Conservation (phyloP, 2,113 vertebrate species). For the Microtus oregoni region DNA sequence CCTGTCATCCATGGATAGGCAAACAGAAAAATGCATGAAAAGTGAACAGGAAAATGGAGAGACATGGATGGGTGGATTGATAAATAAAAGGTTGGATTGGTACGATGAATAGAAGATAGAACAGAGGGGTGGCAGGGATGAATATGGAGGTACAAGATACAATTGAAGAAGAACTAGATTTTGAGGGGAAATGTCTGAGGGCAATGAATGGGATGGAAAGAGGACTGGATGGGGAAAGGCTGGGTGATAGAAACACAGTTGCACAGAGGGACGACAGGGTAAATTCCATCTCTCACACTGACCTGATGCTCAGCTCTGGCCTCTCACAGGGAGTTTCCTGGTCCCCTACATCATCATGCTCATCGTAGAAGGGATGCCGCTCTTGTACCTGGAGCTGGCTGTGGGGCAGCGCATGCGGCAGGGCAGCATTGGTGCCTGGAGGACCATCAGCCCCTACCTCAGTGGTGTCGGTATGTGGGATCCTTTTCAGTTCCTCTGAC, state of each 20-base stretch:
- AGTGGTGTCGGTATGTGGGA: too few species aligned
- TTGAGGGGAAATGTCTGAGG: background rate
- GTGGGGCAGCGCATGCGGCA: too few species aligned
- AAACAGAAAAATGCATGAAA: too few species aligned
- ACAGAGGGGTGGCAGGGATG: background rate
- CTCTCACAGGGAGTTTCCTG: slow-evolving; percentile 92
- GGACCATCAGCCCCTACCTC: too few species aligned
- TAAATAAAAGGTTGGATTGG: background rate
- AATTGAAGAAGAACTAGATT: background rate
- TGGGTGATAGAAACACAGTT: rapidly evolving
- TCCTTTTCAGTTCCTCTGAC: too few species aligned
- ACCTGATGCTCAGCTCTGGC: background rate
- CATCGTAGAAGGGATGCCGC: slow-evolving; percentile 92
- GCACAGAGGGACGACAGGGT: rapidly evolving
- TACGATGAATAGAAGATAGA: background rate
- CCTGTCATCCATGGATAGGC: background rate
- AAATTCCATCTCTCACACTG: rapidly evolving
- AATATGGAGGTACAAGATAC: background rate
- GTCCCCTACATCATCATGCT: slow-evolving; percentile 95
- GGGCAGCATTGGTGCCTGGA: too few species aligned
- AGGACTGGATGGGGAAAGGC: background rate
- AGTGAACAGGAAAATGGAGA: background rate
- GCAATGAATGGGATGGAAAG: background rate
- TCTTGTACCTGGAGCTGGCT: slow-evolving; percentile 91
- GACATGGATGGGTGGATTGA: background rate